These are phyloP conservation scores for Nothocercus julius DNA, from an alignment of 2,113 vertebrate species.

Conservation along the genomic window DNA sequence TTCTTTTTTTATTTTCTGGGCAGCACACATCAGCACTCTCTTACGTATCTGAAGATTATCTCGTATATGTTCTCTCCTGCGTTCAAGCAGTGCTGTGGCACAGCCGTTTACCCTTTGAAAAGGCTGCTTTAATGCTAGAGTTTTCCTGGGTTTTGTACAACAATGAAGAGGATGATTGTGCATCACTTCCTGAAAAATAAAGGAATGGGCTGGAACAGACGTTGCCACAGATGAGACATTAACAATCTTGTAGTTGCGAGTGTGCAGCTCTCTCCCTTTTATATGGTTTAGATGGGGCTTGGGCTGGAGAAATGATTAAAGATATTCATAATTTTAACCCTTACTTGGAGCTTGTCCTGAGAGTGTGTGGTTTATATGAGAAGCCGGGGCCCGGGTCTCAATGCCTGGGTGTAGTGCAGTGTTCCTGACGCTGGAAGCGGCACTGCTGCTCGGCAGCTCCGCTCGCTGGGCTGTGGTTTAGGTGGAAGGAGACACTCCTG, in stretches of 20 bases:
- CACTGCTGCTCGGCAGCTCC: background rate
- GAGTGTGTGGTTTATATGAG: background rate
- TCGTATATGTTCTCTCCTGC: background rate
- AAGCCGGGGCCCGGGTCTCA: background rate
- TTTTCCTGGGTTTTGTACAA: background rate
- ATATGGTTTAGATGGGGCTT: background rate
- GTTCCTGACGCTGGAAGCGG: background rate
- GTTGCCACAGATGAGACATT: background rate
- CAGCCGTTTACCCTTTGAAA: background rate
- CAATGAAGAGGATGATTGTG: background rate
- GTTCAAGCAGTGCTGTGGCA: background rate
- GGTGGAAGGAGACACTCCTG: background rate
- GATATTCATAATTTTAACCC: background rate
- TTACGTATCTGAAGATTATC: background rate
- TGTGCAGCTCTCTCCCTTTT: background rate
- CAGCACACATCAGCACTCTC: background rate
- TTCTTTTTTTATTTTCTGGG: background rate
- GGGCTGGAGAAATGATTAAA: background rate
- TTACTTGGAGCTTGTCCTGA: background rate
- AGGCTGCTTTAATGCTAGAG: background rate
- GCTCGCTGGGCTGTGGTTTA: fast-evolving
- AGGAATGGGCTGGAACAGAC: background rate
- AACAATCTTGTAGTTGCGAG: background rate
- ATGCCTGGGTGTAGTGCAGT: background rate
- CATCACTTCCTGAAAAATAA: background rate